Percentiles rank a stretch among this genome's conserved stretches.
phyloP scores from a whole-genome alignment of 1,140 invertebrate genomes.

The Pissodes strobi region DNA sequence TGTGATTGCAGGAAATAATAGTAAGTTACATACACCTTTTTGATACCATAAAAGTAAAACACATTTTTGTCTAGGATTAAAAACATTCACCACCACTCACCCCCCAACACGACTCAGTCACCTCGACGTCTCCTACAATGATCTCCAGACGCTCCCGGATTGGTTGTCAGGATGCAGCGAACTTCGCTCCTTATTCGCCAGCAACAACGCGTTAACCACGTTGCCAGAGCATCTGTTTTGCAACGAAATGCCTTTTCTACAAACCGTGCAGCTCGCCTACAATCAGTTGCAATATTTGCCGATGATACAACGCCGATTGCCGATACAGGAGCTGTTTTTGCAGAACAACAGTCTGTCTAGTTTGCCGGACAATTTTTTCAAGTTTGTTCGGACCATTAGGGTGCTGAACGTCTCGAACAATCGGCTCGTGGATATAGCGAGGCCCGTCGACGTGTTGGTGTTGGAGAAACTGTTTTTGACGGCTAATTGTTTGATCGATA shows the following conservation, averaged over 20 bases:
- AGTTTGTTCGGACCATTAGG: conserved; percentile 70
- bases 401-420: conserved; percentile 81
- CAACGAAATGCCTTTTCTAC: conserved; percentile 70
- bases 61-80: conserved; percentile 64
- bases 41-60: background rate
- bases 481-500: conserved; percentile 77
- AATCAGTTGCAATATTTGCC: conserved; percentile 75
- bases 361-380: conserved; percentile 76
- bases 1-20: conserved; percentile 75
- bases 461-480: conserved; percentile 77
- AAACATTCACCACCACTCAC: conserved; percentile 66
- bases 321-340: conserved; percentile 72
- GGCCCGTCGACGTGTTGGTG: conserved; percentile 60
- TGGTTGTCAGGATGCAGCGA: conserved; percentile 78
- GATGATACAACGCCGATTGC: conserved; percentile 67
- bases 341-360: conserved; percentile 77
- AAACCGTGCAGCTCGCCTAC: conserved; percentile 74
- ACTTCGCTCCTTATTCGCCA: conserved; percentile 72
- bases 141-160: conserved; percentile 72
- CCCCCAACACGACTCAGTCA: conserved; percentile 71
- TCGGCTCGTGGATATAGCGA: conserved; percentile 69
- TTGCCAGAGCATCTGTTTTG: conserved; percentile 74
- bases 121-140: conserved; percentile 78
- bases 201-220: conserved; percentile 71
- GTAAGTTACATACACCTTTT: conserved; percentile 67